These are phyloP conservation scores for Pseudonaja textilis DNA, from an alignment of 2,113 vertebrate genomes.

Conservation along the genomic window DNA sequence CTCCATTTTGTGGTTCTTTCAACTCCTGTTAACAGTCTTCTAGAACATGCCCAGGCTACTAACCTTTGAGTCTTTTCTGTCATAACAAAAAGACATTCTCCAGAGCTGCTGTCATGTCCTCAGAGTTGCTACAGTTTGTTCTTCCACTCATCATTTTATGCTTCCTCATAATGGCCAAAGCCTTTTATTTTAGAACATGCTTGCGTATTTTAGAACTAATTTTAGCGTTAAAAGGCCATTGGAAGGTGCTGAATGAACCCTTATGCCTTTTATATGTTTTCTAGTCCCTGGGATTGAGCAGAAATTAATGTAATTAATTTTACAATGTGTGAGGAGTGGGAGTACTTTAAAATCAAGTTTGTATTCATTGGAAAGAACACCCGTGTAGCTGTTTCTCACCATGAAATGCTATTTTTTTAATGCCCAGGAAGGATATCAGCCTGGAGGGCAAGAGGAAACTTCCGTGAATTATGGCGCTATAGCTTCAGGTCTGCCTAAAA, in stretches of 20 bases:
- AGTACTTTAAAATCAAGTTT: background rate
- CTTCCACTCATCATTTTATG: conserved; percentile 10
- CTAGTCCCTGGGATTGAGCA: background rate
- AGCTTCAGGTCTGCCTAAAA: background rate
- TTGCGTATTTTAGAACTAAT: background rate
- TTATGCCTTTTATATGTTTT: background rate
- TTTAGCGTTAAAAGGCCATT: background rate
- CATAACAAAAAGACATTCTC: background rate
- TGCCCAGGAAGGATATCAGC: background rate
- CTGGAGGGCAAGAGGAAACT: background rate
- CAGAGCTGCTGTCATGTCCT: background rate
- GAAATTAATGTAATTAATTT: background rate
- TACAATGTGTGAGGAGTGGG: no score
- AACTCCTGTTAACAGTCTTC: background rate
- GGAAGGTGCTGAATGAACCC: background rate
- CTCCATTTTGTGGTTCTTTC: background rate
- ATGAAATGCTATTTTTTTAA: background rate
- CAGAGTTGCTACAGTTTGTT: background rate
- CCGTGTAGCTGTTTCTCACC: background rate
- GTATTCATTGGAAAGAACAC: background rate
- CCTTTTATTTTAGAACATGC: background rate
- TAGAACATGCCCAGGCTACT: background rate
- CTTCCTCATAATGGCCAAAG: background rate
- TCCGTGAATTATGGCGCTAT: background rate
- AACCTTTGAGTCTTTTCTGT: conserved; percentile 11